Evolutionary conservation across 2,888 invertebrate species (phyloP), one percentile per base, ranked within the genome.

Genomic region (Diarsia mendica): DNA sequence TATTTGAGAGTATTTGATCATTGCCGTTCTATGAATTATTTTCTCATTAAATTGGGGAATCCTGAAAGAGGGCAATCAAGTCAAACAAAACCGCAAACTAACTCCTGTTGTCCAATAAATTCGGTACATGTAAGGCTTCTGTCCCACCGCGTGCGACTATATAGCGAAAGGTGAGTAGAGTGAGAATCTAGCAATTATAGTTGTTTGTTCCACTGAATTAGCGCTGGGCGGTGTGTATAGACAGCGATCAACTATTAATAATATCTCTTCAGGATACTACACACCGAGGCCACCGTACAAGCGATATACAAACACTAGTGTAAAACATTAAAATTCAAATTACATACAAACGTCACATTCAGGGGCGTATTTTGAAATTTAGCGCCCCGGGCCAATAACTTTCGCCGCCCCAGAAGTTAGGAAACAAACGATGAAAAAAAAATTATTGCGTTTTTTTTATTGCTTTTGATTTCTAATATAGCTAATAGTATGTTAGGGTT

Each of bases 21-120:
- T 23, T 23, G 23, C 23, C 8, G 23, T 23, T 28, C 23, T 11
- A 11, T 18, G 6, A 61, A 39, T 4, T 39, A 11, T 61, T 15
- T 61, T n/a, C 11, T n/a, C n/a, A n/a, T 9, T 15, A n/a, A 8
- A 44, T 8, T 8, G 11, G 4, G 18, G 9, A 60, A 18, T 28
- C 28, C 28, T 28, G 9, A n/a, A 72, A 51, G 11, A 20, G 23
- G 18, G 9, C 18, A 39, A 71, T 70, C 5, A 49, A 49, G 5
- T 20, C 18, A 20, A 58, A 63, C 15, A 4, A 28, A 65, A 65
- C 58, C 39, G 3, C 13, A 18, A 46, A 18, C n/a, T n/a, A 55
- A 61, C 33, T 55, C 23, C n/a, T 75, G 44, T 46, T 44, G 13
- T 65, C 3, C 4, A 69, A 65, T 82, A 65, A 64, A 68, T 53